These are phyloP conservation scores for Pseudois nayaur DNA, from an alignment of 2,113 vertebrate species.

Conservation along the genomic window DNA sequence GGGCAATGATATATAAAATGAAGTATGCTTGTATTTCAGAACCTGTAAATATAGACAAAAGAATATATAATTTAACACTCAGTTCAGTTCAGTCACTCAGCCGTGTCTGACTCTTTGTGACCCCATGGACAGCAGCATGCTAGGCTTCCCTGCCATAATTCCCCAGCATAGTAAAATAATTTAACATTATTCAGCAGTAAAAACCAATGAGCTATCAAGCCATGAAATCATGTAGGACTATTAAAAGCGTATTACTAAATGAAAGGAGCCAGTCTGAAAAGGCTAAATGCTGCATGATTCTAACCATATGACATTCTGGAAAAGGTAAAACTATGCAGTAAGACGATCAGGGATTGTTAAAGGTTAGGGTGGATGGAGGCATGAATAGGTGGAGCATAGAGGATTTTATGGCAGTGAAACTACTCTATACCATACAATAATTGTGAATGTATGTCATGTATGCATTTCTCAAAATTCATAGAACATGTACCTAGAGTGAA, in stretches of 20 bases:
- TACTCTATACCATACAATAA: background rate
- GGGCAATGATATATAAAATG: background rate
- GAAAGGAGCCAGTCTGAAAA: background rate
- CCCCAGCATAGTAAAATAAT: background rate
- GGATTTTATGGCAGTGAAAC: background rate
- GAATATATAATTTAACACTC: background rate
- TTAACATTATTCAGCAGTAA: background rate
- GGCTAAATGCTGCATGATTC: background rate
- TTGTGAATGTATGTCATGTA: background rate
- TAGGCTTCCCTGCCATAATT: background rate
- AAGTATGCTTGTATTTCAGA: background rate
- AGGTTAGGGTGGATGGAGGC: background rate
- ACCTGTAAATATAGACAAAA: conserved; percentile 44
- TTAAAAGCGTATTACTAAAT: background rate
- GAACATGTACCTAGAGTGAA: background rate
- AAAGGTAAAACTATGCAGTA: background rate
- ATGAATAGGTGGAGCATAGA: background rate
- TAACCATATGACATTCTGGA: background rate
- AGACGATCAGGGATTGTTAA: background rate
- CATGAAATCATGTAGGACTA: background rate
- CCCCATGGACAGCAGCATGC: background rate
- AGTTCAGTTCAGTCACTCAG: background rate
- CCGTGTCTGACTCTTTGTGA: background rate
- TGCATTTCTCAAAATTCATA: background rate
- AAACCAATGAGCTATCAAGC: background rate